Evolutionary conservation across 2,888 invertebrate species (phyloP), one percentile per base, ranked within the genome.

Genomic region (Drosophila paramelanica): DNA sequence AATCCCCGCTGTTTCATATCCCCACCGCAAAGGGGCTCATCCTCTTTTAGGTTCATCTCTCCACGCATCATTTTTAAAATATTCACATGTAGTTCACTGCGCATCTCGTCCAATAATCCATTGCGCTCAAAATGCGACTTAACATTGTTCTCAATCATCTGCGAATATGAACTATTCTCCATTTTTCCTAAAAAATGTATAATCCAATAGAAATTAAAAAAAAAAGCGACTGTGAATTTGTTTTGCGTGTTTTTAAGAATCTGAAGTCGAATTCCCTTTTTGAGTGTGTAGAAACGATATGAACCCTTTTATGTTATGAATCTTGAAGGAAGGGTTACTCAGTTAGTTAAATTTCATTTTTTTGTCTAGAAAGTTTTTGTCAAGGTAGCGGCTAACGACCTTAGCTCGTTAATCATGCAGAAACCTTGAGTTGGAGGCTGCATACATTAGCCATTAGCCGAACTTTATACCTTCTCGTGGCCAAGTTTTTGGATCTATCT

Each of bases 71-170:
- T 79, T 11, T 74, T 64, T 3, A 91, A 77, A 31, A 91, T 73
- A 66, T 87, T 86, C 0, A 79, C 74, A 51, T 91, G 91, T 39
- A 91, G 55, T 33, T 83, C 83, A 50, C 91, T 90, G 4, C 87
- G 88, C 25, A 91, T 67, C 8, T 88, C 79, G 11, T 82, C 81
- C 33, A 90, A 45, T 1, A 86, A 79, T 6, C 90, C 91, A 56
- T 89, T 80, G 3, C 73, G 60, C 41, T 89, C 81, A 23, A 91
- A 82, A 33, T 90, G 79, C 1, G 60, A 42, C 55, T 65, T 84
- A 20, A 91, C 79, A 38, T 82, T 86, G 3, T 77, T 71, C 46
- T 84, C 70, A 8, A 79, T 33, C 1, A 65, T 14, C 17, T 66
- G 43, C 8, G 66, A 6, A 27, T 58, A 71, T 3, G 55, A 49